Evolutionary conservation across 2,888 invertebrate genomes (phyloP).

Genomic region (Ectemnius continuus): DNA sequence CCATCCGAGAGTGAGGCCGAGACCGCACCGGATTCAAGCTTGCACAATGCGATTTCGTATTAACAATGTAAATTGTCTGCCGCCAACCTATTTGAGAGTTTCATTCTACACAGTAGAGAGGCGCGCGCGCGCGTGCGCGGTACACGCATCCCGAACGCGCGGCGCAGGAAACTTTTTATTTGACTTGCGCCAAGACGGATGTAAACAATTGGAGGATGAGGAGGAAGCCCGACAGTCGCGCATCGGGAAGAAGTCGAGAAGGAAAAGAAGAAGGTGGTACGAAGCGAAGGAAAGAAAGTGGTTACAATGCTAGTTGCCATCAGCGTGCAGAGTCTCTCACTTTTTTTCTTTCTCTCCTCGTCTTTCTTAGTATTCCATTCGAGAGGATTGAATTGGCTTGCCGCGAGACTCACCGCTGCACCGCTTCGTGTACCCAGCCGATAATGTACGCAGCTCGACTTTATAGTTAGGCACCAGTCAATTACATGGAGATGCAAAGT

Average conservation of each 20-base stretch:
- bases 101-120: no score
- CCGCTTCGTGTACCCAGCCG: constrained; percentile 39
- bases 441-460: constrained; percentile 50
- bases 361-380: constrained; percentile 32
- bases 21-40: no score
- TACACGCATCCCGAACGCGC: no score
- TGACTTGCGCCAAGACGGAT: constrained; percentile 17
- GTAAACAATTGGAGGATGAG: constrained; percentile 3
- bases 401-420: constrained; percentile 35
- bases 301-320: constrained; percentile 40
- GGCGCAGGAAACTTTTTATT: constrained; percentile 17
- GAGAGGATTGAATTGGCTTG: constrained; percentile 41
- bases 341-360: constrained; percentile 1
- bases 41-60: no score
- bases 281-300: constrained; percentile 15
- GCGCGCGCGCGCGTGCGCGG: no score
- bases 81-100: no score
- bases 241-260: no score
- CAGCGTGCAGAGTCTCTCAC: constrained; percentile 23
- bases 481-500: constrained; percentile 44
- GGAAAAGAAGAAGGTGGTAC: constrained; percentile 5
- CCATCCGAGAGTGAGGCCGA: no score
- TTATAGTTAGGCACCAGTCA: constrained; percentile 51
- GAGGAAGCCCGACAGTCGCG: no score
- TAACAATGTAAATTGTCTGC: no score